A percentile compares a stretch with the other conserved stretches of the same genome.
Evolutionary conservation across 2,113 vertebrate species (phyloP).

Genomic region (Lampris megalopsis): DNA sequence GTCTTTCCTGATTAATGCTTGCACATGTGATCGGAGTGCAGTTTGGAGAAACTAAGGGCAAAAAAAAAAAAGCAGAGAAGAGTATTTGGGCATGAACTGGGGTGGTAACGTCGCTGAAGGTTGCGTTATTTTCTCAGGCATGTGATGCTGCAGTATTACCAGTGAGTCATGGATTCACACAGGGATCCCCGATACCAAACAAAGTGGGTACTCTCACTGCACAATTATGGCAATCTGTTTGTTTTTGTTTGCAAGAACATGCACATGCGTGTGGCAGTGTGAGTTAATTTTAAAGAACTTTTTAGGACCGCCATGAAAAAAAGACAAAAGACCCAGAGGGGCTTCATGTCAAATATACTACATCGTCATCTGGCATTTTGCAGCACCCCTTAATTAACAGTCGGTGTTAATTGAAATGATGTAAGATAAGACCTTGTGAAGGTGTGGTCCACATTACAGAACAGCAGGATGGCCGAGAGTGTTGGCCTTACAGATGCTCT

Average conservation of each 20-base stretch:
- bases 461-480: neutral
- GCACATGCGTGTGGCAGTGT: too few relatives aligned
- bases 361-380: neutral
- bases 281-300: too few relatives aligned
- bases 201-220: neutral
- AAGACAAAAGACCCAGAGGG: too few relatives aligned
- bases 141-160: constrained; percentile 14
- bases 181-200: neutral
- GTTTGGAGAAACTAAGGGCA: neutral
- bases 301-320: too few relatives aligned
- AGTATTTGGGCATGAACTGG: neutral
- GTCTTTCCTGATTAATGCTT: constrained; percentile 19
- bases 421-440: constrained; percentile 3
- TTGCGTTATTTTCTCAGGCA: constrained; percentile 20
- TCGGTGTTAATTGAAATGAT: neutral
- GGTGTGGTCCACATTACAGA: neutral
- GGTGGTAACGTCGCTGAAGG: constrained; percentile 2
- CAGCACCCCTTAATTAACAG: constrained; percentile 1
- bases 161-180: constrained; percentile 1
- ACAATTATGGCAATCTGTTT: neutral
- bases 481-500: neutral
- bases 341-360: neutral
- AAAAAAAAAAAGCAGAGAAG: neutral
- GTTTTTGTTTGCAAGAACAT: too few relatives aligned
- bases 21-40: neutral